Conservation (phyloP, 2,797 vertebrate genomes). For the Eulemur coronatus region DNA sequence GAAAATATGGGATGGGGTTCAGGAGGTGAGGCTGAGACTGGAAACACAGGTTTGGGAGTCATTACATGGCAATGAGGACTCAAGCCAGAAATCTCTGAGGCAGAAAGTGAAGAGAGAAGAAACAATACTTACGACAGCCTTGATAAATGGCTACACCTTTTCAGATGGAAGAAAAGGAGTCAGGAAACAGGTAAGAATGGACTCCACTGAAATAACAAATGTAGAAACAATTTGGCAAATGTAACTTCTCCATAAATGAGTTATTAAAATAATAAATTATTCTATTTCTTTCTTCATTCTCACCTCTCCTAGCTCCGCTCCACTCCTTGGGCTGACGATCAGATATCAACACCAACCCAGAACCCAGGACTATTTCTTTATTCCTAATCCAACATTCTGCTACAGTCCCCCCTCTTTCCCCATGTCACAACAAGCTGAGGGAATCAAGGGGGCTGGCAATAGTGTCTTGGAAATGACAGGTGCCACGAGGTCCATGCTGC, state of each 20-base stretch:
- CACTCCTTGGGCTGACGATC: background rate
- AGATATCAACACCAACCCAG: background rate
- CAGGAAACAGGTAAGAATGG: slow-evolving; percentile 21
- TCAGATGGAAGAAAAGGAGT: slow-evolving; percentile 11
- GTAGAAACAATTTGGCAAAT: slow-evolving; percentile 1
- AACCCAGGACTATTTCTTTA: background rate
- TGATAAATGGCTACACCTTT: background rate
- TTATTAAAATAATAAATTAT: slow-evolving; percentile 28
- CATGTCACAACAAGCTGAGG: background rate
- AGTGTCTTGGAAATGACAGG: background rate
- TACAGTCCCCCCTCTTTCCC: background rate
- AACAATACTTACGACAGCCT: background rate
- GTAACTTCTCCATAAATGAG: slow-evolving; percentile 32
- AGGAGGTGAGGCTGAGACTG: background rate
- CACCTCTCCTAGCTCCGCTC: background rate
- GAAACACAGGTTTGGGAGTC: slow-evolving; percentile 30
- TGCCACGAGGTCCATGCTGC: background rate
- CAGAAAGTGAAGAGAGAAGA: slow-evolving; percentile 24
- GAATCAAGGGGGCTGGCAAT: background rate
- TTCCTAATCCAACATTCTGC: background rate
- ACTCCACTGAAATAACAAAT: slow-evolving; percentile 25
- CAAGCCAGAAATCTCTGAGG: slow-evolving; percentile 29
- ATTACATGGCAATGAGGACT: background rate
- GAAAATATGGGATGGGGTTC: background rate
- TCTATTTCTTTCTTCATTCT: background rate